These are phyloP conservation scores for Atrina japonica DNA, from an alignment of 2,888 invertebrate genomes.

Conservation along the genomic window DNA sequence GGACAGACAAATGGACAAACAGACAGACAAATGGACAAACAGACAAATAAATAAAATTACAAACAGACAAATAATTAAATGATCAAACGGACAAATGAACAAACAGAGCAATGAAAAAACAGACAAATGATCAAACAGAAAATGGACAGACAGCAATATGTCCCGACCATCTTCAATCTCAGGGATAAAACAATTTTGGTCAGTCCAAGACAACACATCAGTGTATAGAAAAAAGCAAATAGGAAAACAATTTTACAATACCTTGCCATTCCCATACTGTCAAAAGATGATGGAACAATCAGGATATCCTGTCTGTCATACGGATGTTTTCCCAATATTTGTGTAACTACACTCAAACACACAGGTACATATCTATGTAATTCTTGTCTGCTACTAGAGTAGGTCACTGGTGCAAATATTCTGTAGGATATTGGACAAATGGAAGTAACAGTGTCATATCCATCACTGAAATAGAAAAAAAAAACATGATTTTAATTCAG, in stretches of 20 bases:
- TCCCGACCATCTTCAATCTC: background rate
- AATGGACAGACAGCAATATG: no score
- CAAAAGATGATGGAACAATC: conserved; percentile 76
- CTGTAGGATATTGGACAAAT: conserved; percentile 55
- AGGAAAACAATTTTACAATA: conserved; percentile 31
- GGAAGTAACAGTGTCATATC: no score
- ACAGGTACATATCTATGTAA: conserved; percentile 63
- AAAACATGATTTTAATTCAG: no score
- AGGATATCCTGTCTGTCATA: conserved; percentile 79
- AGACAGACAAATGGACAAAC: no score
- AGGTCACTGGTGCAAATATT: conserved; percentile 58
- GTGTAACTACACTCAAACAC: conserved; percentile 65
- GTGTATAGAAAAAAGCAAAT: background rate
- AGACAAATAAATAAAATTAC: no score
- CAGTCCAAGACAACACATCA: background rate
- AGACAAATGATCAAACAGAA: no score
- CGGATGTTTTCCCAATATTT: conserved; percentile 78
- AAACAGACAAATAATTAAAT: no score
- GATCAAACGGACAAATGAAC: no score
- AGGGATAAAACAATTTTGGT: background rate
- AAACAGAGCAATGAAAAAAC: no score
- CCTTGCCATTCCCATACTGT: conserved; percentile 76
- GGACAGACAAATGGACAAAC: no score
- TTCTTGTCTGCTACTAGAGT: background rate
- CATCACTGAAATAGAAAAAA: no score